Base-by-base conservation (phyloP, 64 coral and sea anemone species). In the Montipora cactus region DNA sequence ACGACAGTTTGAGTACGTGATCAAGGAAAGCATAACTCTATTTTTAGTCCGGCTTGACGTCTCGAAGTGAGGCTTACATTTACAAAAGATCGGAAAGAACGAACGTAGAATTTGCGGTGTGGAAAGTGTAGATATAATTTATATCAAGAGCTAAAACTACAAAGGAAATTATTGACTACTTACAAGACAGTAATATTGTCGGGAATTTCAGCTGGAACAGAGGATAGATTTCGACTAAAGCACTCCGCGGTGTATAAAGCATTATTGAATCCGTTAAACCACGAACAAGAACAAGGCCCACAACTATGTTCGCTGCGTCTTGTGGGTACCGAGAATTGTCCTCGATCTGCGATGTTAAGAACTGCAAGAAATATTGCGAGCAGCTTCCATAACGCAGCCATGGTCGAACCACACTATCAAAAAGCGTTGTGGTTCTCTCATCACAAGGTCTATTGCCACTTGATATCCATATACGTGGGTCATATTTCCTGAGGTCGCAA, bases 1-100 rank as follows among this genome's bases (percentile, higher is more conserved):
- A 83, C 66, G 62, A 67, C 81, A 83, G 13, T 66, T 83, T 46
- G 45, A 51, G 46, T 71, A 86, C 82, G 82, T 86, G 82, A 86
- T 86, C 62, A 47, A 10, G 82, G 82, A 86, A 86, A 64, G 47
- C 4, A 86, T 86, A 59, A 50, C 16, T 59, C 82, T 86, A 86
- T 86, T 86, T 86, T 86, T 86, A 86, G 47, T 59, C 18, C 44
- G 4, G 44, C 44, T 72, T 86, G 82, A 86, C 82, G 71, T 47
- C 66, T 49, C 21, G 6, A 9, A 71, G 61, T 49, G 45, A 84
- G 18, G 12, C 18, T 37, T 37, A 37, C 37, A 84, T 45, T 46
- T 13, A n/a, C 5, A 84, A 46, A 11, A 5, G 59, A 67, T 69
- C 47, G 44, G 67, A 84, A 84, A 28, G 18, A 84, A 68, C 44